Conservation (phyloP, 2,113 vertebrate genomes). For the Syngnathus scovelli region DNA sequence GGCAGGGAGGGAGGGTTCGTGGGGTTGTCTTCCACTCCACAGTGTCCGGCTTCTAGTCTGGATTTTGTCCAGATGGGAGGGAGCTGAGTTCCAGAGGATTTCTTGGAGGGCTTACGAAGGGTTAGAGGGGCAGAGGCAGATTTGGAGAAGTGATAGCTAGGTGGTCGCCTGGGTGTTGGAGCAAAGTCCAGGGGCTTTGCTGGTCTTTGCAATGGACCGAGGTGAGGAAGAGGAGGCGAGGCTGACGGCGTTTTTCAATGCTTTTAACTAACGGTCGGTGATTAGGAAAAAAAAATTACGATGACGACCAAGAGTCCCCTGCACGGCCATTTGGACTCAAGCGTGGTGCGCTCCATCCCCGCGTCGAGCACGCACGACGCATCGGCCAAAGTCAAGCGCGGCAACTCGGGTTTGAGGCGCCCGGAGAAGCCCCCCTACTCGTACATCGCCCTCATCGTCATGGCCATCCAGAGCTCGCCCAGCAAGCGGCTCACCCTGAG, state of each 20-base stretch:
- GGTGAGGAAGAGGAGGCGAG: constrained; percentile 55
- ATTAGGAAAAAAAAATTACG: constrained; percentile 4
- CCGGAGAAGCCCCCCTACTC: constrained; percentile 94
- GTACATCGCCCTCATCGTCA: constrained; percentile 93
- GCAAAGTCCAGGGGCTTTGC: constrained; percentile 46
- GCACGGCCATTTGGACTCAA: constrained; percentile 72
- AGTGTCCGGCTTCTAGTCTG: constrained; percentile 67
- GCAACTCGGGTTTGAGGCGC: constrained; percentile 83
- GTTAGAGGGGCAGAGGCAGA: constrained; percentile 55
- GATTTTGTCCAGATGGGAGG: constrained; percentile 72
- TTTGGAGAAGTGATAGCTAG: constrained; percentile 73
- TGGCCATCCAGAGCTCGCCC: constrained; percentile 94
- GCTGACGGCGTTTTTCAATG: constrained; percentile 8
- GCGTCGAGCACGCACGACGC: constrained; percentile 59
- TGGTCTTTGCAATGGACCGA: constrained; percentile 61
- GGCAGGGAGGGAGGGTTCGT: constrained; percentile 8
- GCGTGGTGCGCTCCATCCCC: constrained; percentile 72
- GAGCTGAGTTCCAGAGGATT: constrained; percentile 60
- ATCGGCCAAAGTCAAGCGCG: constrained; percentile 73
- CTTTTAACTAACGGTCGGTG: neutral
- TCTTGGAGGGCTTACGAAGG: constrained; percentile 58
- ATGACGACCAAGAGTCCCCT: constrained; percentile 81
- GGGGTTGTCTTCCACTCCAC: constrained; percentile 53
- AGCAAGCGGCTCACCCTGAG: constrained; percentile 88
- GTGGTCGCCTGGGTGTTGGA: constrained; percentile 61